Conservation (phyloP, 2,113 vertebrate species). For the Ictalurus furcatus region DNA sequence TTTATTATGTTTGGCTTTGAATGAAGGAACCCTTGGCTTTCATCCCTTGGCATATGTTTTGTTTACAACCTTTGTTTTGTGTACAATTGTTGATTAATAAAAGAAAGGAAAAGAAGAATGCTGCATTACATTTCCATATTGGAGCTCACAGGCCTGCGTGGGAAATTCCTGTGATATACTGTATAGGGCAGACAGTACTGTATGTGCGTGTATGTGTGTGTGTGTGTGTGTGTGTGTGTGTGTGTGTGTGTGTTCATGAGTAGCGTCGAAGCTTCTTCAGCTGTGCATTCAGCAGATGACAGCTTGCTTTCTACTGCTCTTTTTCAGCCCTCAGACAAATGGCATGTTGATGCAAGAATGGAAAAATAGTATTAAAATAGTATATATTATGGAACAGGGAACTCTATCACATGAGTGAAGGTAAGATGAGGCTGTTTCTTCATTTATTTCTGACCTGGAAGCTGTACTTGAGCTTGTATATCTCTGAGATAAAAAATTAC, state of each 20-base stretch:
- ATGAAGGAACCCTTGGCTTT: too few relatives aligned
- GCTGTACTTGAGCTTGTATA: too few relatives aligned
- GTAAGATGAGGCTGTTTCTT: not conserved
- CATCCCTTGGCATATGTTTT: too few relatives aligned
- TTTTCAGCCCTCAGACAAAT: not conserved
- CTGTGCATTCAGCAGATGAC: not conserved
- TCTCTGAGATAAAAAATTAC: too few relatives aligned
- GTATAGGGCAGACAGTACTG: not conserved
- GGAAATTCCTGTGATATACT: not conserved
- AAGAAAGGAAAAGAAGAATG: too few relatives aligned
- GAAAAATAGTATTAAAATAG: not conserved
- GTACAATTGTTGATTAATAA: too few relatives aligned
- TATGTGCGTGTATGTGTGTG: not conserved
- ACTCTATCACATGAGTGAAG: not conserved
- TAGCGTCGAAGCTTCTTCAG: not conserved
- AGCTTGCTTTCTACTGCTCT: not conserved
- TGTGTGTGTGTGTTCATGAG: not conserved
- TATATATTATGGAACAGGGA: not conserved
- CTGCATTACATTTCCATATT: not conserved
- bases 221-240: not conserved
- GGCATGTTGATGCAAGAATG: not conserved
- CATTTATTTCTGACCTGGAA: not conserved
- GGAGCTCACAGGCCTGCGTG: not conserved
- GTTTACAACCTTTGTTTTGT: too few relatives aligned
- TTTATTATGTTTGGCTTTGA: too few relatives aligned